phyloP scores from a whole-genome alignment of 2,113 vertebrate species.

The Paramormyrops kingsleyae region DNA sequence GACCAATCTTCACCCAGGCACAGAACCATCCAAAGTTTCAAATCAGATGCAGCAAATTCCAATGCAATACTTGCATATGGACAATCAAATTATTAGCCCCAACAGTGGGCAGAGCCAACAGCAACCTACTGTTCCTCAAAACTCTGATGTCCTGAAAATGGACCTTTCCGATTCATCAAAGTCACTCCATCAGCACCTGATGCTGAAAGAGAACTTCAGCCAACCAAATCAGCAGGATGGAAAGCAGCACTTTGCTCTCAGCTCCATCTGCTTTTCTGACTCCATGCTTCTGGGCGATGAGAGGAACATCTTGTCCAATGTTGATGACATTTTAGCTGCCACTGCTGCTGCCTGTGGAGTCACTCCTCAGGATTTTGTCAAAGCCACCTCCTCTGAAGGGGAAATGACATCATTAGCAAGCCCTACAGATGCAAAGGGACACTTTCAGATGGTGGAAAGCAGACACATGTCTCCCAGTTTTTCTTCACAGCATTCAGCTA shows the following conservation, averaged over 20 bases:
- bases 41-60: constrained; percentile 72
- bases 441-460: constrained; percentile 73
- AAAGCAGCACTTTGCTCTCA: constrained; percentile 89
- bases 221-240: constrained; percentile 74
- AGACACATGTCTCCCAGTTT: constrained; percentile 75
- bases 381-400: constrained; percentile 71
- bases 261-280: constrained; percentile 92
- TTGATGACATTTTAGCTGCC: constrained; percentile 93
- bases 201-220: constrained; percentile 74
- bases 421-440: constrained; percentile 70
- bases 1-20: constrained; percentile 68
- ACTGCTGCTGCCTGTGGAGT: constrained; percentile 91
- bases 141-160: constrained; percentile 70
- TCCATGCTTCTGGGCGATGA: constrained; percentile 89
- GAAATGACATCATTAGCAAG: constrained; percentile 68
- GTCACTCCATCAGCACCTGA: constrained; percentile 66
- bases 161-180: constrained; percentile 73
- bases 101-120: constrained; percentile 68
- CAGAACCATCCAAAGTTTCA: constrained; percentile 69
- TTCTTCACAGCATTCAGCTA: constrained; percentile 63
- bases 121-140: constrained; percentile 64
- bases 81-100: constrained; percentile 70
- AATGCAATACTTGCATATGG: constrained; percentile 83
- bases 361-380: constrained; percentile 86
- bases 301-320: constrained; percentile 89